Evolutionary conservation across 2,888 invertebrate species (phyloP), one percentile per base, ranked within the genome.

Genomic region (Pyrgus malvae): DNA sequence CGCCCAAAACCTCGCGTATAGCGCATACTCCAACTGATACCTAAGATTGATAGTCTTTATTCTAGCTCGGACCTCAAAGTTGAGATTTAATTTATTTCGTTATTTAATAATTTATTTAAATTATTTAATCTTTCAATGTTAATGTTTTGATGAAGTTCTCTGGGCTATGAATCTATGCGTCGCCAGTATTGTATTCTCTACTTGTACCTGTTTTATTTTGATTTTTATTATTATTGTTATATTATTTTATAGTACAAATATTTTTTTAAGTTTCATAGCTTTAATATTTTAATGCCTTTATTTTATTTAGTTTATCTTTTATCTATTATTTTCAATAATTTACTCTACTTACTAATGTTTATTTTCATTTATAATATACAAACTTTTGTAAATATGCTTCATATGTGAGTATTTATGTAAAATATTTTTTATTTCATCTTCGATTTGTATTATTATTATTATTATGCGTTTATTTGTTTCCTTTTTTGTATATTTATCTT

Each of bases 1-100:
- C 56, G 93, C 93, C 31, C 93, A 95, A 63, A 92, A 93, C 62
- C 72, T 95, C 73, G 95, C 95, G 42, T 96, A 96, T 84, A 93
- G 89, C 70, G 95, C 94, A 56, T 92, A 94, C 80, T 69, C 87
- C 61, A 81, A 86, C 73, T 89, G 74, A 87, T 66, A 75, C 77
- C 80, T 78, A 80, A 81, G 78, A 77, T 68, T 55, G 63, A 64
- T 72, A 70, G 67, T 68, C 59, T 63, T 71, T 78, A 80, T 74
- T 73, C 75, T 79, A 72, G 64, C 71, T 71, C 78, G 82, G 80
- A 87, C 87, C 86, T 87, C 87, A 87, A 70, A 64, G 69, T 72
- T 78, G 68, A 67, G 63, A 70, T 71, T 74, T 68, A 72, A 78
- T 85, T 86, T 84, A 78, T 84, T 83, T 8, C 38, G 78, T 75